These are phyloP conservation scores for Hybos culiciformis DNA, from an alignment of 2,888 invertebrate genomes.

Conservation along the genomic window DNA sequence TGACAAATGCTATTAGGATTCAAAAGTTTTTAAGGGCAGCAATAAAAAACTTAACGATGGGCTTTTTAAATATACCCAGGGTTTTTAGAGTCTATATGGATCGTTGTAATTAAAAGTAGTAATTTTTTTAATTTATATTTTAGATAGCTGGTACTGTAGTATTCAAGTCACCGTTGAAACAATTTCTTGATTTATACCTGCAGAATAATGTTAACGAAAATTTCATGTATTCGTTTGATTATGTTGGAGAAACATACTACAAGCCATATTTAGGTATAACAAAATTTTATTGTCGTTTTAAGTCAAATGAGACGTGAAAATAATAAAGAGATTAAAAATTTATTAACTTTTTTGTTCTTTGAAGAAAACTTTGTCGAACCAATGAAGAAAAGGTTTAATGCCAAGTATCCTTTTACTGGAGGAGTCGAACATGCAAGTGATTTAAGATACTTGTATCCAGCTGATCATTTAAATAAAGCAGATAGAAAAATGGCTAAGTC, in stretches of 20 bases:
- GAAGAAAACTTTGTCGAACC: too few relatives aligned
- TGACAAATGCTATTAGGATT: too few relatives aligned
- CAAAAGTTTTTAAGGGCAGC: too few relatives aligned
- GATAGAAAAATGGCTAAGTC: slow-evolving; percentile 34
- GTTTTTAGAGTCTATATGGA: neutral
- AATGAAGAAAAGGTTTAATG: too few relatives aligned
- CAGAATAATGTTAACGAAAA: slow-evolving; percentile 16
- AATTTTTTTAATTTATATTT: neutral
- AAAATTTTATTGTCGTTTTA: neutral
- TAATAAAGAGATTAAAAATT: too few relatives aligned
- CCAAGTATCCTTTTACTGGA: slow-evolving; percentile 37
- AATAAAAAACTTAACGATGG: slow-evolving; percentile 19
- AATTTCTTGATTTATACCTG: slow-evolving; percentile 22
- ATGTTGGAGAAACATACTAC: slow-evolving; percentile 21
- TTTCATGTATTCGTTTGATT: slow-evolving; percentile 33
- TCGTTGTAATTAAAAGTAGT: neutral
- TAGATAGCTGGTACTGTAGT: slow-evolving; percentile 12
- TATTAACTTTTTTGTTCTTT: too few relatives aligned
- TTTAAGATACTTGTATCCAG: slow-evolving; percentile 41
- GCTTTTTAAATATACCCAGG: slow-evolving; percentile 22
- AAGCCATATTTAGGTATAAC: neutral
- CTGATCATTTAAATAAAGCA: slow-evolving; percentile 20
- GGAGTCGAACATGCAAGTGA: slow-evolving; percentile 47
- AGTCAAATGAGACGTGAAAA: too few relatives aligned
- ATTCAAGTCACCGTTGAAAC: slow-evolving; percentile 28